Percentiles rank a stretch among this genome's conserved stretches.
These are phyloP conservation scores for Trimorus sp. DNA, from an alignment of 2,888 invertebrate genomes.

Conservation along the genomic window DNA sequence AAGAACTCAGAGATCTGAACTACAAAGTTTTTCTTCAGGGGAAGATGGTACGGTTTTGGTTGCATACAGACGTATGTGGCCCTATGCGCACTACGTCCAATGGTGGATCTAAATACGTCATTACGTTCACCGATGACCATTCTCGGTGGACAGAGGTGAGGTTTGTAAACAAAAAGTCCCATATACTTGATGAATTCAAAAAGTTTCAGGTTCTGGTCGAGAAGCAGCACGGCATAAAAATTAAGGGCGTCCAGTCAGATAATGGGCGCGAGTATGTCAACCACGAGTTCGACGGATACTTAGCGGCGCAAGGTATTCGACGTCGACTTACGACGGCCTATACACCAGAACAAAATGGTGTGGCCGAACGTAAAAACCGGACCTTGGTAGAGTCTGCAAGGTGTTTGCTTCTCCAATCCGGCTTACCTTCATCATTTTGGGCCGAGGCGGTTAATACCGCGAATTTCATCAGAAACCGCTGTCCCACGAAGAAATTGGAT, in stretches of 20 bases:
- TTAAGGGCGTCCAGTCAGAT: constrained; percentile 63
- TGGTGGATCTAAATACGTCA: no score
- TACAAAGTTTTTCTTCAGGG: constrained; percentile 14
- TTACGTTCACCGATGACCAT: constrained; percentile 65
- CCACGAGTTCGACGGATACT: not conserved
- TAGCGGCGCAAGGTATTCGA: not conserved
- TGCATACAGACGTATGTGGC: constrained; percentile 53
- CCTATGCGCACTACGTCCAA: constrained; percentile 64
- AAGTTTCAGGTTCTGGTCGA: no score
- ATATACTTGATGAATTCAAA: no score
- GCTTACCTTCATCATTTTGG: constrained; percentile 53
- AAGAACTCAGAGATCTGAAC: not conserved
- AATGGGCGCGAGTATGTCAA: not conserved
- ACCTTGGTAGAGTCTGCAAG: constrained; percentile 2
- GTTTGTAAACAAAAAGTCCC: no score
- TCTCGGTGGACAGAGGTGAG: constrained; percentile 21
- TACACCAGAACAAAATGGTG: constrained; percentile 71
- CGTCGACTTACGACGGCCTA: not conserved
- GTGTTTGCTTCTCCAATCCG: not conserved
- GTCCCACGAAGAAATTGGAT: constrained; percentile 54
- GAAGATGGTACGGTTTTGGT: constrained; percentile 21
- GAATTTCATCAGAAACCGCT: constrained; percentile 60
- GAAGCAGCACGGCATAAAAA: no score
- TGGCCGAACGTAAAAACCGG: constrained; percentile 44
- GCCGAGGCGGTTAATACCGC: constrained; percentile 69